Percentiles rank a stretch among this genome's conserved stretches.
Evolutionary conservation across 2,888 invertebrate species (phyloP).

Genomic region (Steromphala cineraria): DNA sequence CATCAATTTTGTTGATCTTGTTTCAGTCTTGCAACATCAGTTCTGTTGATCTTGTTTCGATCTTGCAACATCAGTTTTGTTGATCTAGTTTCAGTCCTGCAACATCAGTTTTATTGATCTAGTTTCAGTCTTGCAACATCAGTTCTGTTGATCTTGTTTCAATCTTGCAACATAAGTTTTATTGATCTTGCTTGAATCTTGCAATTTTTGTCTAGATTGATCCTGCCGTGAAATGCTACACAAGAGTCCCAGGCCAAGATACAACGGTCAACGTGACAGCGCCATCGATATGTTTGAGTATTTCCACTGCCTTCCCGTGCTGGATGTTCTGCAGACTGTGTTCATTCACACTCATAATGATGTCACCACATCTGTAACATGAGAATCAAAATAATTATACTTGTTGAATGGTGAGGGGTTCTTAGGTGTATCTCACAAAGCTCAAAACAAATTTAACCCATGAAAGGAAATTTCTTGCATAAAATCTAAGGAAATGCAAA

Average conservation of each 20-base stretch:
- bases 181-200: not conserved
- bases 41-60: not conserved
- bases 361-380: slow-evolving; percentile 76
- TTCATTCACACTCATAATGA: slow-evolving; percentile 76
- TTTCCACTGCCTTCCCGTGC: slow-evolving; percentile 75
- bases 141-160: not conserved
- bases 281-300: slow-evolving; percentile 75
- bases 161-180: not conserved
- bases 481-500: no score
- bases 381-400: no score
- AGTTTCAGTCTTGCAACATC: no score
- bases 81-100: no score
- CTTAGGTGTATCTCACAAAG: no score
- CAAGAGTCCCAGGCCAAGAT: slow-evolving; percentile 77
- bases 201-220: not conserved
- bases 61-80: not conserved
- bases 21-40: no score
- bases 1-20: no score
- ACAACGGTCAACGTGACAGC: slow-evolving; percentile 75
- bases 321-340: slow-evolving; percentile 73
- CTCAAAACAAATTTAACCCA: no score
- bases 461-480: no score
- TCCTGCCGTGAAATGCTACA: slow-evolving; percentile 59
- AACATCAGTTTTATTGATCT: no score
- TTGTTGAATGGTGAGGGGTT: no score